Evolutionary conservation across 2,888 invertebrate species (phyloP), one percentile per base, ranked within the genome.

Genomic region (Minunthozetes semirufus): DNA sequence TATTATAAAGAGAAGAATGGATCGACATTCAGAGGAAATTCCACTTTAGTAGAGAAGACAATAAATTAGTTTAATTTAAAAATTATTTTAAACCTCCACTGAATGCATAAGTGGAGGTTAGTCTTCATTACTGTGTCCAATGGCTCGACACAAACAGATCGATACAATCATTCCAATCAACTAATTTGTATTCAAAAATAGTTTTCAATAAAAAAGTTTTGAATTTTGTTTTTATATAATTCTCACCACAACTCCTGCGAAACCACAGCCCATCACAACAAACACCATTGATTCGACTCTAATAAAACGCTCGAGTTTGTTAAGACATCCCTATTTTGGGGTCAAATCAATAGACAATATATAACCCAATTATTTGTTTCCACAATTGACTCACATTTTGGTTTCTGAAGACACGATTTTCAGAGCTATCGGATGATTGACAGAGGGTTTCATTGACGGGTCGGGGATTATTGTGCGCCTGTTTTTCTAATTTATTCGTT

Each of bases 391-490:
- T 73, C 38, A 79, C 79, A 53, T 74, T 76, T 38, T 78, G 77
- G 46, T 79, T 76, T 13, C 79, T 75, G 61, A 73, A 79, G 11
- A 61, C 46, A 19, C 25, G 46, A 38, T 72, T 72, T 48, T 77
- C 73, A 17, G 66, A 17, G 6, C 53, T 50, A 50, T 76, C 73
- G 6, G 71, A 72, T n/a, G 76, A 78, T 71, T 79, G 79, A 72
- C 79, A 79, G 38, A 75, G 27, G 1, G 73, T 76, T 53, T 77
- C 76, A 68, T 79, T 78, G 25, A 79, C 29, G 11, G 79, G 79
- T 19, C 76, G 63, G 0, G 79, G 79, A 53, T 78, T 76, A 15
- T 78, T 71, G 70, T 77, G 77, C 11, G 79, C 76, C 9, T 77
- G 75, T 13, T 71, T 29, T 38, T 79, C 77, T 0, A 72, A 72